Conservation (phyloP, 1,140 invertebrate genomes). For the Brachionus calyciflorus region DNA sequence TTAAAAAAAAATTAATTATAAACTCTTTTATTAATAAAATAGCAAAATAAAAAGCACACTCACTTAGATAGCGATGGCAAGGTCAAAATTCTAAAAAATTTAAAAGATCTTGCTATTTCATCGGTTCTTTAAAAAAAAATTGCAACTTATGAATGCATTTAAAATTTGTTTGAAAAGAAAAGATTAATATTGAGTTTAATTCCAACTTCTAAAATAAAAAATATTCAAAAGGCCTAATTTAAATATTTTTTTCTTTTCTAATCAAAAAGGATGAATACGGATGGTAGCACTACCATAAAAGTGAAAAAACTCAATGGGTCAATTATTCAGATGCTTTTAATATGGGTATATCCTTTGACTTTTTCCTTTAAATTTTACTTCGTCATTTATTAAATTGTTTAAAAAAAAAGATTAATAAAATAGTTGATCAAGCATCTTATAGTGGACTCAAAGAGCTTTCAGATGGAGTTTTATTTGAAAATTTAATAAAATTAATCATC, state of each 20-base stretch:
- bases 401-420: neutral
- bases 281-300: neutral
- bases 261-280: neutral
- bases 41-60: no score
- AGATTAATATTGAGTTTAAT: neutral
- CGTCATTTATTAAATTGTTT: neutral
- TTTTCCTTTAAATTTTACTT: neutral
- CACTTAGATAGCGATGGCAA: no score
- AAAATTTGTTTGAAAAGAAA: no score
- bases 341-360: neutral
- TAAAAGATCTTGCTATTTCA: no score
- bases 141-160: no score
- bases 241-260: neutral
- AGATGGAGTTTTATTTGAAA: constrained; percentile 13
- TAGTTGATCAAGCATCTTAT: constrained; percentile 10
- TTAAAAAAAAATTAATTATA: no score
- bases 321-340: constrained; percentile 36
- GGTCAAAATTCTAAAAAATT: no score
- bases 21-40: no score
- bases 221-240: constrained; percentile 24
- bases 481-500: neutral
- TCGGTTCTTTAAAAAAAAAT: no score
- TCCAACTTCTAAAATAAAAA: neutral
- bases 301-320: constrained; percentile 7
- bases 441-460: constrained; percentile 18